Evolutionary conservation across 2,888 invertebrate species (phyloP).

Genomic region (Epinotia nisella): DNA sequence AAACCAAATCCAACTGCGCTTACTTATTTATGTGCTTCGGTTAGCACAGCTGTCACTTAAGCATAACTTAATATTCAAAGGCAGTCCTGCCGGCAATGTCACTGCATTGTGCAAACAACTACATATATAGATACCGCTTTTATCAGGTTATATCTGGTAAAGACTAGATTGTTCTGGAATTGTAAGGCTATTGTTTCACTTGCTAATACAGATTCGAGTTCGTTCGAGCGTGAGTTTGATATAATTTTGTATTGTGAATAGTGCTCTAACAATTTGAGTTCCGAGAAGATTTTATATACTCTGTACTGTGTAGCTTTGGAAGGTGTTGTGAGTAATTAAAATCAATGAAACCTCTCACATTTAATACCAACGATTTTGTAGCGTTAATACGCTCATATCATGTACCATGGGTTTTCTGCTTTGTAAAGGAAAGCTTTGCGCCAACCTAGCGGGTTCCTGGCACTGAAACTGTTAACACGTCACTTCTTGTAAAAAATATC

Average conservation of each 20-base stretch:
- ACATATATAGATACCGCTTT: slow-evolving; percentile 33
- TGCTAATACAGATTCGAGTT: slow-evolving; percentile 29
- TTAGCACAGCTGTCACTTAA: slow-evolving; percentile 53
- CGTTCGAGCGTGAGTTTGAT: slow-evolving; percentile 31
- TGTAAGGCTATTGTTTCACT: slow-evolving; percentile 32
- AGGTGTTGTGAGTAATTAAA: background rate
- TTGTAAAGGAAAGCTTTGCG: too few relatives aligned
- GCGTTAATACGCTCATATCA: too few relatives aligned
- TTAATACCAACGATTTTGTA: too few relatives aligned
- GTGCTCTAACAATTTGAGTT: background rate
- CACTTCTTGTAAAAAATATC: too few relatives aligned
- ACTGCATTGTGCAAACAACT: slow-evolving; percentile 43
- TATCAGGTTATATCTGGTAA: slow-evolving; percentile 40
- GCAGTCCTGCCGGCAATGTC: slow-evolving; percentile 45
- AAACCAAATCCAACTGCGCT: slow-evolving; percentile 43
- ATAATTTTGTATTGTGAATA: slow-evolving; percentile 24
- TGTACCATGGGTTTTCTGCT: too few relatives aligned
- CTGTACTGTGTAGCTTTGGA: background rate
- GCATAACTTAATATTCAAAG: slow-evolving; percentile 54
- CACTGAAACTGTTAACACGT: too few relatives aligned
- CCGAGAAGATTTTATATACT: background rate
- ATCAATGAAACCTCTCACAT: too few relatives aligned
- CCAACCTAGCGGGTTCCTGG: too few relatives aligned
- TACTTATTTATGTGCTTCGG: slow-evolving; percentile 53
- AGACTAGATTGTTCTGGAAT: slow-evolving; percentile 30